Evolutionary conservation across 2,888 invertebrate species (phyloP).

Genomic region (Zootermopsis nevadensis): DNA sequence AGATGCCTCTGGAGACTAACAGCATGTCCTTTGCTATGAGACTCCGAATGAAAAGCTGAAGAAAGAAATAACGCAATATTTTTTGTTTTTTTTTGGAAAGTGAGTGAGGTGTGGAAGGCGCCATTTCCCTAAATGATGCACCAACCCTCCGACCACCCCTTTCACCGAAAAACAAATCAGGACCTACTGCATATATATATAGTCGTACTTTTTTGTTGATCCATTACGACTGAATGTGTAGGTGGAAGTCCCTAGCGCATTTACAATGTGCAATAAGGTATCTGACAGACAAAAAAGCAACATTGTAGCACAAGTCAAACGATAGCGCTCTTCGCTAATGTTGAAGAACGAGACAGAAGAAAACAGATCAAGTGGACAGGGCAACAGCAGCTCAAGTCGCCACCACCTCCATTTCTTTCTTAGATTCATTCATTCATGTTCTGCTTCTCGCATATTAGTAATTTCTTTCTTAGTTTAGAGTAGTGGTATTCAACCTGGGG

Average conservation of each 20-base stretch:
- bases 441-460: too few relatives aligned
- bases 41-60: neutral
- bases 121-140: slow-evolving; percentile 7
- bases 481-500: too few relatives aligned
- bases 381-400: neutral
- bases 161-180: neutral
- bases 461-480: too few relatives aligned
- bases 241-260: neutral
- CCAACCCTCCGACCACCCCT: neutral
- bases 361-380: neutral
- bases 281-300: neutral
- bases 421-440: too few relatives aligned
- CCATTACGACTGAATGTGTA: neutral
- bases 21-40: neutral
- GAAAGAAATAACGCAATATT: neutral
- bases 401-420: too few relatives aligned
- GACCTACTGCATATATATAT: neutral
- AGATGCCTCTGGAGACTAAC: neutral
- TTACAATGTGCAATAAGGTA: neutral
- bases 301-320: neutral
- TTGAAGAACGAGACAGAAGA: neutral
- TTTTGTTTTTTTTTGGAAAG: neutral
- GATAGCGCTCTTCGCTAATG: neutral
- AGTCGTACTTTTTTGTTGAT: neutral
- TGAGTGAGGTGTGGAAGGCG: neutral